These are phyloP conservation scores for Xestia rhomboidea DNA, from an alignment of 2,888 invertebrate genomes.

Conservation along the genomic window DNA sequence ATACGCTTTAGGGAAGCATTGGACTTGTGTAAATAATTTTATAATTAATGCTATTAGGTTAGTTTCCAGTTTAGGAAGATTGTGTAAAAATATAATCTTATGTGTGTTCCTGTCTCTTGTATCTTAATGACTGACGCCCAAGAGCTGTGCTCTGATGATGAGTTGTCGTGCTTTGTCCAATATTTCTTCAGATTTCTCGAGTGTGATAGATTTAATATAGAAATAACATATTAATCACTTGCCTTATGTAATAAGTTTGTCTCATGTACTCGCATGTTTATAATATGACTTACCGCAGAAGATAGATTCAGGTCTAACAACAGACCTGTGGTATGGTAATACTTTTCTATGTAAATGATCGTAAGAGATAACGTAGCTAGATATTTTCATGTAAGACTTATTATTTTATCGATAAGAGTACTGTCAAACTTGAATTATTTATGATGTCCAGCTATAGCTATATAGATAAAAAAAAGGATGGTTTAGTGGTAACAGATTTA, in stretches of 20 bases:
- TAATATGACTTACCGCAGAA: constrained; percentile 69
- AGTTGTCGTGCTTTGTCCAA: constrained; percentile 66
- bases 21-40: constrained; percentile 72
- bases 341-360: constrained; percentile 73
- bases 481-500: constrained; percentile 70
- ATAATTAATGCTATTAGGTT: constrained; percentile 55
- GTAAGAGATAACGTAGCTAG: constrained; percentile 69
- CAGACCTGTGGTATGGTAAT: constrained; percentile 61
- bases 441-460: constrained; percentile 77
- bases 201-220: constrained; percentile 66
- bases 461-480: constrained; percentile 62
- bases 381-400: constrained; percentile 73
- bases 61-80: constrained; percentile 54
- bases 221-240: constrained; percentile 74
- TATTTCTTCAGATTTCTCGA: constrained; percentile 72
- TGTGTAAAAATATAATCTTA: constrained; percentile 57
- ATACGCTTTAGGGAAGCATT: constrained; percentile 81
- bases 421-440: constrained; percentile 71
- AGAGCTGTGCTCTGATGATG: constrained; percentile 75
- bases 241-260: constrained; percentile 83
- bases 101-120: constrained; percentile 61
- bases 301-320: constrained; percentile 56
- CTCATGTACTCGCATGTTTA: constrained; percentile 83
- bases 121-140: constrained; percentile 57
- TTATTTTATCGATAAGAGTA: constrained; percentile 74